Base-by-base conservation (phyloP, 2,888 invertebrate genomes). In the Euzophera pinguis region DNA sequence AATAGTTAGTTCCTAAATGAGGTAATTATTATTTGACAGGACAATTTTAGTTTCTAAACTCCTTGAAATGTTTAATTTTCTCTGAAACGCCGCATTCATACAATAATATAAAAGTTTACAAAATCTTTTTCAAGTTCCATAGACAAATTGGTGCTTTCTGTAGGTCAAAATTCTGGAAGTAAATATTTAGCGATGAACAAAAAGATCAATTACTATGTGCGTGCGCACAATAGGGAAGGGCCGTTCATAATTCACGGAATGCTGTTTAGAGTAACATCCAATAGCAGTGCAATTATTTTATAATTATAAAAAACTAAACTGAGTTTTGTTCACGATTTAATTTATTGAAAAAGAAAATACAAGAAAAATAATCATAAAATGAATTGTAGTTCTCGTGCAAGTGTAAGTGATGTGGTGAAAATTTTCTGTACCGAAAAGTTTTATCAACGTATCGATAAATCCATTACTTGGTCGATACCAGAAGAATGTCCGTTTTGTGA, bases 401-500 rank as follows among this genome's bases (percentile, higher is more conserved):
- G 27, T 43, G 29, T 22, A 13, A 32, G 45, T 45, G 45, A 45
- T 34, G 45, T 45, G 45, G 6, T 32, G 39, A 35, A 17, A 37
- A 17, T 2, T 7, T 6, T 32, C 32, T 37, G 48, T 38, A 10
- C 27, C 9, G 38, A 49, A 39, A 13, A n/a, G 13, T 37, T 35
- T 27, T 10, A 48, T 38, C 38, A 27, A 38, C 35, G 38, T 27
- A 27, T 22, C 38, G 48, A 49, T 49, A 14, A 13, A 50, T 50
- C 49, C 10, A 45, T 35, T 42, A 16, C 16, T 35, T 48, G 59
- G 61, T 58, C 60, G 60, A 63, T 65, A 70, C 72, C 65, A 69
- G 63, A 70, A 72, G 68, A 72, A 72, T 74, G 71, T 73, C 63
- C 71, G 69, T 65, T 63, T 63, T 69, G 66, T 66, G 67, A 69